These are phyloP conservation scores for Rafetus swinhoei DNA, from an alignment of 2,113 vertebrate genomes.

Conservation along the genomic window DNA sequence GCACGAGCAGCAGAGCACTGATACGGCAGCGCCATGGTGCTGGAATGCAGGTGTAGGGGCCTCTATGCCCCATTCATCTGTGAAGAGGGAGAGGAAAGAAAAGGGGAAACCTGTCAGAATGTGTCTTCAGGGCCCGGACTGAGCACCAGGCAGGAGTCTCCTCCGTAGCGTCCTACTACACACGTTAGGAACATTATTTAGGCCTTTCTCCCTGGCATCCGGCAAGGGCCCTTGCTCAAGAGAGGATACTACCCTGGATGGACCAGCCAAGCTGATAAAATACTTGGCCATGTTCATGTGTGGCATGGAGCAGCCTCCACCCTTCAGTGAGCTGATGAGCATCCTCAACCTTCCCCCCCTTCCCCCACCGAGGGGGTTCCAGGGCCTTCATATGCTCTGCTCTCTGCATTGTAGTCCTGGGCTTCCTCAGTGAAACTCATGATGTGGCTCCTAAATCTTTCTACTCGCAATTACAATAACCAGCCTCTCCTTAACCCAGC, in stretches of 20 bases:
- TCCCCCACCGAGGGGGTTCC: neutral
- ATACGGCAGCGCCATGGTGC: neutral
- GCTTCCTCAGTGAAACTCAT: neutral
- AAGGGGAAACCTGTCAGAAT: neutral
- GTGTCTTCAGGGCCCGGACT: neutral
- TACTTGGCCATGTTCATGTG: neutral
- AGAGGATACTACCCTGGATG: no score
- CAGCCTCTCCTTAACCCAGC: neutral
- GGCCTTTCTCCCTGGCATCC: neutral
- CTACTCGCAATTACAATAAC: neutral
- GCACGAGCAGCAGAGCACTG: neutral
- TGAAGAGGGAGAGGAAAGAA: neutral
- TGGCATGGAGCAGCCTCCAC: neutral
- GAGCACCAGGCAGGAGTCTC: neutral
- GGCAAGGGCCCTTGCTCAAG: no score
- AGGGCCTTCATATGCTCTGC: neutral
- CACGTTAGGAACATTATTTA: neutral
- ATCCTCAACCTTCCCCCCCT: neutral
- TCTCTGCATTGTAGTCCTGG: neutral
- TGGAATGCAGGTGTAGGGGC: neutral
- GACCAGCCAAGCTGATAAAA: neutral
- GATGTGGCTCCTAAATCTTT: neutral
- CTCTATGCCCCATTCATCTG: neutral
- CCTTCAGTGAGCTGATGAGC: neutral
- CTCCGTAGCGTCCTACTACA: neutral